These are phyloP conservation scores for Oncorhynchus clarkii DNA, from an alignment of 2,113 vertebrate genomes.

Conservation along the genomic window DNA sequence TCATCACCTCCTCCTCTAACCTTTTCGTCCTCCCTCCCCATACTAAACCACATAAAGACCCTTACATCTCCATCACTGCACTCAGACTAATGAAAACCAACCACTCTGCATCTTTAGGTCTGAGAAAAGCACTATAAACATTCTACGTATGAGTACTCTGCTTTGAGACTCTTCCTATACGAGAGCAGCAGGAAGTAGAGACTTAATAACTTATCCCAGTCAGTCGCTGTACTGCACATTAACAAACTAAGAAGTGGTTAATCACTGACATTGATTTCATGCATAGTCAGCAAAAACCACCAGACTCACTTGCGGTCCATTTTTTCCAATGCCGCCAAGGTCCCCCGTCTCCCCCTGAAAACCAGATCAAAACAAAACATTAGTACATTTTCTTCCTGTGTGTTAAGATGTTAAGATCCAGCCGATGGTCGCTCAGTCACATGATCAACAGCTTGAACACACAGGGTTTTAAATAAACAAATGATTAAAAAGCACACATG, in stretches of 20 bases:
- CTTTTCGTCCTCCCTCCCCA: no score
- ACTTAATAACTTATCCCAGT: conserved; percentile 12
- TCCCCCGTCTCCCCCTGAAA: conserved; percentile 91
- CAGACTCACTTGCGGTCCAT: conserved; percentile 85
- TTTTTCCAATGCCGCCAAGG: conserved; percentile 85
- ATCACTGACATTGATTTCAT: not conserved
- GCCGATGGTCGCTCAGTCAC: not conserved
- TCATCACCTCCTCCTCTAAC: no score
- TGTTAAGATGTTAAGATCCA: not conserved
- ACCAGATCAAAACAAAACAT: conserved; percentile 17
- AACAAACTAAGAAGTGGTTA: not conserved
- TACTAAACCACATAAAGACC: conserved; percentile 1
- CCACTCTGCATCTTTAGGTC: not conserved
- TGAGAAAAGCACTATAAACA: no score
- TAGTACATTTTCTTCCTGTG: conserved; percentile 3
- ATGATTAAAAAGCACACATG: conserved; percentile 22
- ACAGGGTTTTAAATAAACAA: conserved; percentile 27
- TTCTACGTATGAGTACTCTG: no score
- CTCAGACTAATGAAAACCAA: conserved; percentile 11
- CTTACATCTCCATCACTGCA: not conserved
- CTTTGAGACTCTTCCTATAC: not conserved
- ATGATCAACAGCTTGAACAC: not conserved
- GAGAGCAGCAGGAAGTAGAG: conserved; percentile 21
- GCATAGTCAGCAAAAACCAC: not conserved
- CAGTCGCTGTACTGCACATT: not conserved